Base-by-base conservation (phyloP, 2,113 vertebrate genomes). In the Hippocampus comes region DNA sequence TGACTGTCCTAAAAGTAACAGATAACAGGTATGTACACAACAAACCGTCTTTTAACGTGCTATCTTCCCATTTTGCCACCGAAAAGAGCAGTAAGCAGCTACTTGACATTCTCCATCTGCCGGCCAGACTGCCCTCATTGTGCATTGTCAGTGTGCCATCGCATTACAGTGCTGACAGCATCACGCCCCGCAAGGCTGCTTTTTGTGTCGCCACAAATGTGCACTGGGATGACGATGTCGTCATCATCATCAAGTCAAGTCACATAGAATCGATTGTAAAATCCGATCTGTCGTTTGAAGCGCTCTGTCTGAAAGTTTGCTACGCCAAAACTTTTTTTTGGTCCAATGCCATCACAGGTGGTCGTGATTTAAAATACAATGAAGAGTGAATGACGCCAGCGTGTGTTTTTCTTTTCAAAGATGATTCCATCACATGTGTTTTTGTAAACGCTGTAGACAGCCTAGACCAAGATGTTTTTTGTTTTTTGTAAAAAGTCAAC, bases 201-300 rank as follows among this genome's bases (percentile, higher is more conserved):
- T 70, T 46, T 84, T 87, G 84, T 85, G n/a, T 78, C 68, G 56
- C 71, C 21, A 56, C 84, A 86, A 78, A 87, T 76, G 86, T 76
- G 82, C 27, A 30, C 17, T 61, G 70, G 74, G 81, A 78, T 49
- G 69, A 23, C 71, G 68, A 68, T 43, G 63, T 76, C 71, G 78
- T 81, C 75, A 59, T 49, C 75, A 53, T 49, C 76, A 67, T 78
- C 67, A 63, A 17, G 2, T 67, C 14, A 67, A 51, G 17, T 18
- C 48, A 6, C 64, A 25, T 23, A n/a, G 9, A 49, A 67, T 15
- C 27, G 12, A 15, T 1, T 23, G 12, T 15, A 25, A 61, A 34
- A 27, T 18, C 6, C 9, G 15, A 34, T 30, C 27, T 66, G 73
- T 73, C 65, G 34, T 70, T 63, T 74, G 71, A 73, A 38, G 49